Conservation (phyloP, 2,113 vertebrate genomes). For the Nanorana parkeri region DNA sequence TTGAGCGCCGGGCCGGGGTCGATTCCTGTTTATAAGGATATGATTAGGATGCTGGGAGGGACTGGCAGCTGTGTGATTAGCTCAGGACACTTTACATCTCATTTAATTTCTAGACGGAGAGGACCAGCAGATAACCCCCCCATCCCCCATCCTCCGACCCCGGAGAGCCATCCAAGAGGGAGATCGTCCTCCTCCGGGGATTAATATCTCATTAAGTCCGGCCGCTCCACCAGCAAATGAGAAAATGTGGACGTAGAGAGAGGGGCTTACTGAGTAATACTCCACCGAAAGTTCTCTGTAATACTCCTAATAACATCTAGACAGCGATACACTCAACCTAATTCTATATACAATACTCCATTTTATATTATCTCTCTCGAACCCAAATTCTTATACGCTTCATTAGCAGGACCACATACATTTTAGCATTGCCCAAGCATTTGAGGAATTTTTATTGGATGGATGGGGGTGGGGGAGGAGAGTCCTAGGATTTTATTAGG, state of each 20-base stretch:
- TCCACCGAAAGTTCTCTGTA: background rate
- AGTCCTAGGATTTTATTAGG: too few relatives aligned
- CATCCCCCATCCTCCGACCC: background rate
- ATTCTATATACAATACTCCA: too few relatives aligned
- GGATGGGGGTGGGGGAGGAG: too few relatives aligned
- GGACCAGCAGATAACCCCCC: too few relatives aligned
- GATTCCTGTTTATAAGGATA: slow-evolving; percentile 52
- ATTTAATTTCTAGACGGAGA: slow-evolving; percentile 2
- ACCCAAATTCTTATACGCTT: too few relatives aligned
- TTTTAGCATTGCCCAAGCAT: too few relatives aligned
- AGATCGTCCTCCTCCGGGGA: background rate
- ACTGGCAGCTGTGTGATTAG: slow-evolving; percentile 11
- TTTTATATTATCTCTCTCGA: too few relatives aligned
- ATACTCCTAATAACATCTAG: background rate
- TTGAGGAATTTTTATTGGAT: too few relatives aligned
- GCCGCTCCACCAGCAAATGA: background rate
- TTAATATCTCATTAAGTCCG: background rate
- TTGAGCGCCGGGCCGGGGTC: slow-evolving; percentile 17
- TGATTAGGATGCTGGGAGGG: slow-evolving; percentile 42
- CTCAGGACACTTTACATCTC: background rate
- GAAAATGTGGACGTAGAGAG: background rate
- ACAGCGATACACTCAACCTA: too few relatives aligned
- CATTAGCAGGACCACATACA: too few relatives aligned
- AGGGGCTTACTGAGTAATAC: background rate
- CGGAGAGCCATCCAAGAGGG: background rate